Percentiles rank a stretch among this genome's conserved stretches.
phyloP scores from a whole-genome alignment of 2,888 invertebrate genomes.

The Conistra vaccinii region DNA sequence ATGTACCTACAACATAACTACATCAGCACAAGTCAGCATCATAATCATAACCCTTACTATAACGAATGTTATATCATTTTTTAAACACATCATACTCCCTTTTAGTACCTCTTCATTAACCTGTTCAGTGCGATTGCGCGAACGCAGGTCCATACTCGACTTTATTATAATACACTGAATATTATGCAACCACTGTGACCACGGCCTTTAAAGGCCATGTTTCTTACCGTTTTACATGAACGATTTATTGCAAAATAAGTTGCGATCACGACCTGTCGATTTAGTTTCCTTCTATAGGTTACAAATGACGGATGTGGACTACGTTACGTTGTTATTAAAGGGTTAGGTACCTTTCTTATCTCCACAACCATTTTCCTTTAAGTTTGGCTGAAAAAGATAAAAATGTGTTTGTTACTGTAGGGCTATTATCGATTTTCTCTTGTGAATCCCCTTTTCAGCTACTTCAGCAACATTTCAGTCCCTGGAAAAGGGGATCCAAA shows the following conservation, averaged over 20 bases:
- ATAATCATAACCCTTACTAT: conserved; percentile 13
- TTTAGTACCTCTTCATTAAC: conserved; percentile 37
- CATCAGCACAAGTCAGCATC: conserved; percentile 2
- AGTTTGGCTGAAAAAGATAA: neutral
- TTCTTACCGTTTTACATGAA: conserved; percentile 61
- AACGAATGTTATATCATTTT: conserved; percentile 38
- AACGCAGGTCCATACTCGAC: conserved; percentile 14
- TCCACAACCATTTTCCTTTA: neutral
- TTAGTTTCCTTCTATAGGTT: conserved; percentile 50
- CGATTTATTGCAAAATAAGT: conserved; percentile 70
- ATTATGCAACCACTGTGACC: conserved; percentile 64
- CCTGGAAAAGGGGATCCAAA: neutral
- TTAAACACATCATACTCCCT: conserved; percentile 24
- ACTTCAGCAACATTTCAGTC: conserved; percentile 3
- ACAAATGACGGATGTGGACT: conserved; percentile 36
- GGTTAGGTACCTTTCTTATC: conserved; percentile 20
- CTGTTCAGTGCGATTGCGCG: conserved; percentile 30
- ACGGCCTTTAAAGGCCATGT: conserved; percentile 74
- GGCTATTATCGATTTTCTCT: neutral
- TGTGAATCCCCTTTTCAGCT: neutral
- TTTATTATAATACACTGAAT: conserved; percentile 46
- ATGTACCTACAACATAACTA: conserved; percentile 17
- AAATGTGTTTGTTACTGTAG: neutral
- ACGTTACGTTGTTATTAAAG: conserved; percentile 28
- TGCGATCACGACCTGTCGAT: conserved; percentile 62